Evolutionary conservation across 2,888 invertebrate genomes (phyloP), one percentile per base, ranked within the genome.

Genomic region (Rutpela maculata): DNA sequence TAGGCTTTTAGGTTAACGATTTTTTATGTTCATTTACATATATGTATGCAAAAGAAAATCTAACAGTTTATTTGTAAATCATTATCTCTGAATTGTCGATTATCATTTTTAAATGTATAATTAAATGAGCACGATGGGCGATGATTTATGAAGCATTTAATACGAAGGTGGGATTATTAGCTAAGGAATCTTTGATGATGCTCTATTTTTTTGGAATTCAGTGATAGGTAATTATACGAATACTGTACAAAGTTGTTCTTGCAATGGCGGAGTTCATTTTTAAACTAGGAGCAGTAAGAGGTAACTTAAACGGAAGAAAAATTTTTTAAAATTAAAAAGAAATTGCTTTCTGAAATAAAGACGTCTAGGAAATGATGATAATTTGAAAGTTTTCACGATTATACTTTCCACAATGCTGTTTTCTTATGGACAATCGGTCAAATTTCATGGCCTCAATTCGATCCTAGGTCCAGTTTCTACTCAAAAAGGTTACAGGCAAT

Each of bases 1-100:
- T 80, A 78, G 80, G 80, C 62, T 80, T 76, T 73, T 74, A 80
- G 80, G 80, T 80, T 80, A 80, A 78, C 74, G 69, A 67, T 78
- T 77, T 76, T 72, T 76, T 62, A 63, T 74, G 63, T 73, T 67
- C 60, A 78, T 80, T 77, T 77, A 60, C 79, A 79, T 79, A 76
- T 22, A 15, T 19, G 70, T 62, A 59, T 26, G 69, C 56, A 35
- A 35, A 31, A 60, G 70, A 62, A 65, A 70, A 70, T 70, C 70
- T 60, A 70, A 60, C 60, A 70, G 60, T 60, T 35, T 18, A 69
- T 35, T 35, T 59, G 19, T 17, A 55, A 67, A 59, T 26, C 26
- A n/a, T 69, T 56, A 35, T 57, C 10, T 57, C 17, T 35, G 57
- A 35, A 57, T 57, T 59, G 62, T 31, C 12, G 31, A 18, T 59